phyloP scores from a whole-genome alignment of 2,888 invertebrate species.

The Camponotus fellah region DNA sequence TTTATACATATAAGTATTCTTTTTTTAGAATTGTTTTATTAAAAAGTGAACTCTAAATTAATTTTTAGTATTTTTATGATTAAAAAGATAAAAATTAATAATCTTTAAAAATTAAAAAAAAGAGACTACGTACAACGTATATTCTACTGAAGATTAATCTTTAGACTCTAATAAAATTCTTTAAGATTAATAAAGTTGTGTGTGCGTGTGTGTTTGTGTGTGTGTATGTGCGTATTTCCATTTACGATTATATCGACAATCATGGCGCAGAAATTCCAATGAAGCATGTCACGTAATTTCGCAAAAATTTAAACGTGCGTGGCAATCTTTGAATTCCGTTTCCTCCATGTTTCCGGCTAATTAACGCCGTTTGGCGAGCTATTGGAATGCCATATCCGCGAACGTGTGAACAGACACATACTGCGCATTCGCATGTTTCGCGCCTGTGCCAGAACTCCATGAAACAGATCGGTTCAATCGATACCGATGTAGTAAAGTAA shows the following conservation, averaged over 20 bases:
- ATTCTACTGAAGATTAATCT: not conserved
- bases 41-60: not conserved
- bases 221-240: not conserved
- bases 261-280: conserved; percentile 9
- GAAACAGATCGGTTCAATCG: conserved; percentile 56
- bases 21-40: not conserved
- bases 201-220: no score
- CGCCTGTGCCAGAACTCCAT: conserved; percentile 52
- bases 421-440: conserved; percentile 30
- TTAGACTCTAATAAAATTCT: not conserved
- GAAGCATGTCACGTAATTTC: conserved; percentile 6
- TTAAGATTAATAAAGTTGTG: conserved; percentile 11
- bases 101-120: conserved; percentile 6
- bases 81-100: not conserved
- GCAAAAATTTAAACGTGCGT: conserved; percentile 47
- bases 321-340: conserved; percentile 66
- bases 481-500: conserved; percentile 43
- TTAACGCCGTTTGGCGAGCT: conserved; percentile 74
- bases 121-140: not conserved
- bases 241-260: not conserved
- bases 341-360: conserved; percentile 73
- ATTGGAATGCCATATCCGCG: conserved; percentile 80
- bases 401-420: conserved; percentile 59
- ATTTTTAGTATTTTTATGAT: not conserved
- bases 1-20: not conserved